Evolutionary conservation across 2,113 vertebrate species (phyloP).

Genomic region (Indri indri): DNA sequence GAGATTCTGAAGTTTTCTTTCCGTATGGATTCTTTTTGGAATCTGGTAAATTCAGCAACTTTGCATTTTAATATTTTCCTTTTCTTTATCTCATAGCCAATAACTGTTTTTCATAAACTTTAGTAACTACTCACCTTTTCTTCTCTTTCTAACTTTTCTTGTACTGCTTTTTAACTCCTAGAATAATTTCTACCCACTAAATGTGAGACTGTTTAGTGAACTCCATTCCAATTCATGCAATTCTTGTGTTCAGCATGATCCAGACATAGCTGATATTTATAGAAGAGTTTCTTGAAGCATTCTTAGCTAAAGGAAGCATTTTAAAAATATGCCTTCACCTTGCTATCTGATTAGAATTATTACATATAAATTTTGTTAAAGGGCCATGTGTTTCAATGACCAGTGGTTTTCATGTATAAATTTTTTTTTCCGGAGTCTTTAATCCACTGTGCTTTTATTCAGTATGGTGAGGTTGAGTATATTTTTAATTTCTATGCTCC

Average conservation of each 20-base stretch:
- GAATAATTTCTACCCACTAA: not conserved
- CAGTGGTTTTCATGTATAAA: not conserved
- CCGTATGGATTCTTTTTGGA: not conserved
- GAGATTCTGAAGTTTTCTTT: conserved; percentile 19
- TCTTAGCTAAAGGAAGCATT: conserved; percentile 34
- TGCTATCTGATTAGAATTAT: conserved; percentile 11
- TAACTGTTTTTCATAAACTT: not conserved
- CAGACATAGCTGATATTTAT: conserved; percentile 8
- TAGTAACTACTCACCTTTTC: not conserved
- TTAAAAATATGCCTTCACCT: not conserved
- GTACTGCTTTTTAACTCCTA: conserved; percentile 33
- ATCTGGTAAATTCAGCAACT: conserved; percentile 39
- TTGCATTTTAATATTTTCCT: conserved; percentile 44
- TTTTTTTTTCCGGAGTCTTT: conserved; percentile 27
- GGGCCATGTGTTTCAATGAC: conserved; percentile 12
- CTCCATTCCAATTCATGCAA: not conserved
- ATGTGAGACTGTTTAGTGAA: not conserved
- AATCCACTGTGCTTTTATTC: conserved; percentile 31
- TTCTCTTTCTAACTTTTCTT: not conserved
- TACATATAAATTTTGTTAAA: conserved; percentile 37
- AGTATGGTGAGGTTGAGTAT: conserved; percentile 33
- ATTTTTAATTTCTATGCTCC: conserved; percentile 52
- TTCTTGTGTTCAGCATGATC: conserved; percentile 33
- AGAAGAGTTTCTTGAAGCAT: conserved; percentile 1
- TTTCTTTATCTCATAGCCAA: conserved; percentile 35